Base-by-base conservation (phyloP, 2,888 invertebrate species). In the Netelia fuscicornis region DNA sequence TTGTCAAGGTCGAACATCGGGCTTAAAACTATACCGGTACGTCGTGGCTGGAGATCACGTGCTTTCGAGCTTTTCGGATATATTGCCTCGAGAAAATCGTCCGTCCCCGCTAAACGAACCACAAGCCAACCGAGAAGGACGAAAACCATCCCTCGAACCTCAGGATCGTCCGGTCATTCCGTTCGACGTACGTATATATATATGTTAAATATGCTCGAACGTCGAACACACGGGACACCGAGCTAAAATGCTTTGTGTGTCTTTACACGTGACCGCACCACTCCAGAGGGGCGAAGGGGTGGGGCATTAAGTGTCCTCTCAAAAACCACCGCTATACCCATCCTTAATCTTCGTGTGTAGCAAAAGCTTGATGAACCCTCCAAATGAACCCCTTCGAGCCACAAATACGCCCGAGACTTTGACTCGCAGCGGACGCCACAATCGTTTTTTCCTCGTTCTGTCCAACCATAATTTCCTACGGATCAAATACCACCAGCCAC, bases 191-290 rank as follows among this genome's bases (percentile, higher is more conserved):
- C n/a, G n/a, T n/a, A n/a, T n/a, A n/a, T 71, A 20, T 72, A 72
- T 65, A 64, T 56, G 30, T 72, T 62, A 30, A 62, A 48, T 67
- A 67, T 60, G 71, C 70, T 71, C 77, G 88, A 91, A 89, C 87
- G 87, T 88, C 89, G 85, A 85, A 78, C 79, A 71, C 60, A 76
- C 37, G 65, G 56, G 60, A 2, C 52, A 13, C 37, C 23, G n/a
- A 68, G 44, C 79, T 84, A 87, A 90, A 91, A 90, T 91, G 92
- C 92, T 93, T 93, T 92, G 92, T 87, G 88, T 89, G 86, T 90
- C 91, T 92, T 90, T 79, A 85, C 76, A 87, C 87, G 87, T 88
- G 89, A 90, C 91, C 92, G 79, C 91, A 78, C 91, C 89, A 88
- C 88, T 88, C 89, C 87, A 68, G 37, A 6, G 37, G 6, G 8